These are phyloP conservation scores for Lepidocyrtoides sp. DNA, from an alignment of 2,888 invertebrate species.

Conservation along the genomic window DNA sequence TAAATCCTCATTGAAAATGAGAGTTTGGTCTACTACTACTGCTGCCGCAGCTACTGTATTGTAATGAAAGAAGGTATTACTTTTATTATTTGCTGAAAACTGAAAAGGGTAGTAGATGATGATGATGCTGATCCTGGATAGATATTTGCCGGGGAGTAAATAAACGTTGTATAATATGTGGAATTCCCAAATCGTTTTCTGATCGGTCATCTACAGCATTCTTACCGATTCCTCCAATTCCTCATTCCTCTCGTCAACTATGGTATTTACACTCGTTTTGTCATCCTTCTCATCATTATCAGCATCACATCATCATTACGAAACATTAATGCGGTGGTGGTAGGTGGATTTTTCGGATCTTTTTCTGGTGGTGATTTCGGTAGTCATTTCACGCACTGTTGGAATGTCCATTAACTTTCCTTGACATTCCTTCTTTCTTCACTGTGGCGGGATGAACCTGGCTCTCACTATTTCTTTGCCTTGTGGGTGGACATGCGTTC, in stretches of 20 bases:
- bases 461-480: conserved; percentile 18
- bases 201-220: conserved; percentile 82
- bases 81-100: conserved; percentile 42
- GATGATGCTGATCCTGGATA: not conserved
- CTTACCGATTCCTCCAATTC: conserved; percentile 45
- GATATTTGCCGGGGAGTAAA: conserved; percentile 64
- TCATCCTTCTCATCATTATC: conserved; percentile 68
- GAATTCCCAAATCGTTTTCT: conserved; percentile 83
- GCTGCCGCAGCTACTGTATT: too few relatives aligned
- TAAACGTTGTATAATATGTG: conserved; percentile 55
- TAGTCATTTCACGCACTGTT: conserved; percentile 77
- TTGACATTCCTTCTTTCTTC: conserved; percentile 57
- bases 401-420: conserved; percentile 78
- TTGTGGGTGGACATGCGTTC: conserved; percentile 62
- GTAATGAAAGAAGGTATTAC: conserved; percentile 6
- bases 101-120: conserved; percentile 39
- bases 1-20: conserved; percentile 44
- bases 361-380: conserved; percentile 76
- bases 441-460: conserved; percentile 23
- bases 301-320: conserved; percentile 69
- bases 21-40: not conserved
- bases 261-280: conserved; percentile 76
- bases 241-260: conserved; percentile 53
- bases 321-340: conserved; percentile 72
- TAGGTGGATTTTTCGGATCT: conserved; percentile 66